These are phyloP conservation scores for Augiades crinisus DNA, from an alignment of 2,888 invertebrate genomes.

Conservation along the genomic window DNA sequence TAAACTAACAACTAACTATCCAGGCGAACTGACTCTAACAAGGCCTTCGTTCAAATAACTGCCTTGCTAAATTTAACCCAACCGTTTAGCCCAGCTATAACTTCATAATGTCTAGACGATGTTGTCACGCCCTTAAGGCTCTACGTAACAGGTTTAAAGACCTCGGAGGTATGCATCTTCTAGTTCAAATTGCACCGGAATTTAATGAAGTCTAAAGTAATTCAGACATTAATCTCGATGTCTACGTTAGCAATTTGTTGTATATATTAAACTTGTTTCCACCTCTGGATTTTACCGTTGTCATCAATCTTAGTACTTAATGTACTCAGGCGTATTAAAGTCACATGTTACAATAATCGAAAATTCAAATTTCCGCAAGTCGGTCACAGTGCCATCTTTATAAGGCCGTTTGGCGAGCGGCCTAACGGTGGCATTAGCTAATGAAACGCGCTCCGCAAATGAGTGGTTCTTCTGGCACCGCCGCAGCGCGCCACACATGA, in stretches of 20 bases:
- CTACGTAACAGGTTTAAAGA: not conserved
- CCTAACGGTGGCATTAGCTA: constrained; percentile 22
- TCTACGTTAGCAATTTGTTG: no score
- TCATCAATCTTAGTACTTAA: no score
- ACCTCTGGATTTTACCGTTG: no score
- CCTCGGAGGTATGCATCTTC: not conserved
- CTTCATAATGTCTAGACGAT: not conserved
- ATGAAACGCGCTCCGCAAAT: constrained; percentile 23
- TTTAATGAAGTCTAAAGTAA: not conserved
- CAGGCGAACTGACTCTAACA: no score
- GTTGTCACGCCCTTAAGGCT: not conserved
- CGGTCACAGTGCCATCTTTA: constrained; percentile 18
- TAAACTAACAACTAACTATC: no score
- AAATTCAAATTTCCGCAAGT: constrained; percentile 23
- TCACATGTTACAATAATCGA: constrained; percentile 2
- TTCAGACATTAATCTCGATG: no score
- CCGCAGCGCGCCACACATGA: constrained; percentile 1
- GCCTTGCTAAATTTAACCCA: not conserved
- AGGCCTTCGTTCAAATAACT: no score
- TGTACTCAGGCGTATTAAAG: not conserved
- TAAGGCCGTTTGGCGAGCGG: constrained; percentile 17
- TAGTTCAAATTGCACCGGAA: not conserved
- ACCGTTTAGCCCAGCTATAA: not conserved
- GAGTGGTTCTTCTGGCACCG: constrained; percentile 14
- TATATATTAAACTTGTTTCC: no score